Evolutionary conservation across 2,797 vertebrate genomes (phyloP).

Genomic region (Apogon hyalosoma): DNA sequence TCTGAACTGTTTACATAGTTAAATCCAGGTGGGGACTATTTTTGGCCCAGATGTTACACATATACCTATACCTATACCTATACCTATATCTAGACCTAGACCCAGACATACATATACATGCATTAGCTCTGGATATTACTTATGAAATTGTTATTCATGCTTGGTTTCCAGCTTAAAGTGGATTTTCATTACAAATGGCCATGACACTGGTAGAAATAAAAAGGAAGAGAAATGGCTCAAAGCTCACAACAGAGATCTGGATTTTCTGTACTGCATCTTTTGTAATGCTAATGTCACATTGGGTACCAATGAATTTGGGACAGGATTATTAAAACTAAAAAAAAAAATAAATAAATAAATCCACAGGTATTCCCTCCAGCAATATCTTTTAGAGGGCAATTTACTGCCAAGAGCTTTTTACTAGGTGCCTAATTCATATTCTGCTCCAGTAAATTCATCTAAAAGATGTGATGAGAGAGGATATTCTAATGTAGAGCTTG

Average conservation of each 20-base stretch:
- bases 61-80: too few relatives aligned
- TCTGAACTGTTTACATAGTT: too few relatives aligned
- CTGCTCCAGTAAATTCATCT: constrained; percentile 10
- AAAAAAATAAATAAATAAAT: constrained; percentile 7
- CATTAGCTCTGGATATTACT: not conserved
- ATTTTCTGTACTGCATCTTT: not conserved
- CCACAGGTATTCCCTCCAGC: constrained; percentile 6
- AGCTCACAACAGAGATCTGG: constrained; percentile 6
- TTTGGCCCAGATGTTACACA: too few relatives aligned
- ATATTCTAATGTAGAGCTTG: constrained; percentile 29
- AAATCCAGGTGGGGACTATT: too few relatives aligned
- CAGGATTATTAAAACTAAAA: constrained; percentile 19
- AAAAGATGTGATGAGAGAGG: constrained; percentile 30
- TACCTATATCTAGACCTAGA: too few relatives aligned
- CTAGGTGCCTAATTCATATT: constrained; percentile 7
- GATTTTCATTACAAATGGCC: constrained; percentile 9
- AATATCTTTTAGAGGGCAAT: constrained; percentile 22
- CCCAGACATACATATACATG: too few relatives aligned
- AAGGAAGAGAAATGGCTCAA: not conserved
- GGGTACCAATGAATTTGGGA: not conserved
- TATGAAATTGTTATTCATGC: not conserved
- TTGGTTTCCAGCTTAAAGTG: not conserved
- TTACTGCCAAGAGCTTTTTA: constrained; percentile 14
- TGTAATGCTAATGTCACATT: constrained; percentile 5
- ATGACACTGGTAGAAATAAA: constrained; percentile 1